phyloP scores from a whole-genome alignment of 1,140 invertebrate genomes.

The Micrasema longulum region DNA sequence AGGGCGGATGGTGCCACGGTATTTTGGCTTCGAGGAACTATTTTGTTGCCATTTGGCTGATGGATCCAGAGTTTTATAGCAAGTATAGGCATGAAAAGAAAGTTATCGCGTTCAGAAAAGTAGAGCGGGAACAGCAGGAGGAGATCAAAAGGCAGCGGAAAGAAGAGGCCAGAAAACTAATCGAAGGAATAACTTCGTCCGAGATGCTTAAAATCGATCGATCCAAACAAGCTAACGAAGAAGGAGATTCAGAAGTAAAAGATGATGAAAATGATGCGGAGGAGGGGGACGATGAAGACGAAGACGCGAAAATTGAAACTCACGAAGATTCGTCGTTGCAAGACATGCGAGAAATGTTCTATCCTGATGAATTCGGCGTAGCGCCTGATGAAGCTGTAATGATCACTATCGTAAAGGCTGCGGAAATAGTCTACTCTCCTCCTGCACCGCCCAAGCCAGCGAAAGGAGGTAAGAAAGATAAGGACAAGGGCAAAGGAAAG shows the following conservation, averaged over 20 bases:
- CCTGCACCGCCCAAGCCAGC: neutral
- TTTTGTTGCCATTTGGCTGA: constrained; percentile 27
- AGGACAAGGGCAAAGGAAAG: neutral
- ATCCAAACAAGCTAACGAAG: no score
- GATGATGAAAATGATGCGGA: neutral
- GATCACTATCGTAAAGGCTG: constrained; percentile 1
- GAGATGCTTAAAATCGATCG: neutral
- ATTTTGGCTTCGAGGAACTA: constrained; percentile 20
- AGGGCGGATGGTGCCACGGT: constrained; percentile 9
- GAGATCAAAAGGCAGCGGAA: neutral
- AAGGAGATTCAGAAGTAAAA: neutral
- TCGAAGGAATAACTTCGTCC: constrained; percentile 1
- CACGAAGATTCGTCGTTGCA: neutral
- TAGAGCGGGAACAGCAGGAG: neutral
- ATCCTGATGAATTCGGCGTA: neutral
- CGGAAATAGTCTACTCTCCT: constrained; percentile 6
- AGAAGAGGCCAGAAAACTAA: constrained; percentile 14
- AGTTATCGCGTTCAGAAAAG: constrained; percentile 3
- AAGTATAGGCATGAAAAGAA: constrained; percentile 23
- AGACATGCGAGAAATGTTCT: constrained; percentile 1
- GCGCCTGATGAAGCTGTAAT: neutral
- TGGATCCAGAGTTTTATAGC: constrained; percentile 13
- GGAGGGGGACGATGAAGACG: neutral
- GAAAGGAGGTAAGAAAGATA: constrained; percentile 9
- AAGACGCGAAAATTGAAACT: neutral